Base-by-base conservation (phyloP, 2,888 invertebrate genomes). In the Eudemis profundana region DNA sequence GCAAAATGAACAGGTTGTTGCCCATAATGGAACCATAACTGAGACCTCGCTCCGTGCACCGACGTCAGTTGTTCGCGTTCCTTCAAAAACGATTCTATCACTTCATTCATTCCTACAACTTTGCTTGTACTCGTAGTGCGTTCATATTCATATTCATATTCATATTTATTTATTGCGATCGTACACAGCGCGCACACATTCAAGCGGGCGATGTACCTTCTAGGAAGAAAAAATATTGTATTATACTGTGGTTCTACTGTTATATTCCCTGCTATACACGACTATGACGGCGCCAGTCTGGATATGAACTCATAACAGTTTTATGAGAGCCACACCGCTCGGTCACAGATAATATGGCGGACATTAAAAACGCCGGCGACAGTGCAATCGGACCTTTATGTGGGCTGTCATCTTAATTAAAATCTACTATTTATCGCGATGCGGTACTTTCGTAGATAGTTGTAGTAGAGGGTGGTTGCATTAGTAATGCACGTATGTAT, bases 231-330 rank as follows among this genome's bases (percentile, higher is more conserved):
- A n/a, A n/a, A n/a, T n/a, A n/a, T n/a, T n/a, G n/a, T n/a, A n/a
- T 0, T 2, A 27, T 27, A 4, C 27, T 27, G 7, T 27, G 27
- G 27, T 27, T 51, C 36, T 49, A 59, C 42, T 47, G 65, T 61
- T 36, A 19, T 42, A 54, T 50, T 42, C 53, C 57, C 47, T 36
- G 8, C 46, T 10, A 69, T 67, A 71, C 60, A 68, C 60, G 61
- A 66, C 69, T 63, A 66, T 60, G 73, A 70, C 72, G 74, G 81
- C 76, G 77, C 74, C 76, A 76, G 81, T 77, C 83, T 83, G 75
- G 77, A 82, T 86, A 89, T 88, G 87, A 87, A 89, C 88, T 86
- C 90, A 89, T 90, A 90, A 90, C 84, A 87, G 75, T 90, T 90
- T 90, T 90, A 90, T 82, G 88, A 84, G 82, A 78, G 74, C 72